These are phyloP conservation scores for Asbolus verrucosus DNA, from an alignment of 1,140 invertebrate genomes.

Conservation along the genomic window DNA sequence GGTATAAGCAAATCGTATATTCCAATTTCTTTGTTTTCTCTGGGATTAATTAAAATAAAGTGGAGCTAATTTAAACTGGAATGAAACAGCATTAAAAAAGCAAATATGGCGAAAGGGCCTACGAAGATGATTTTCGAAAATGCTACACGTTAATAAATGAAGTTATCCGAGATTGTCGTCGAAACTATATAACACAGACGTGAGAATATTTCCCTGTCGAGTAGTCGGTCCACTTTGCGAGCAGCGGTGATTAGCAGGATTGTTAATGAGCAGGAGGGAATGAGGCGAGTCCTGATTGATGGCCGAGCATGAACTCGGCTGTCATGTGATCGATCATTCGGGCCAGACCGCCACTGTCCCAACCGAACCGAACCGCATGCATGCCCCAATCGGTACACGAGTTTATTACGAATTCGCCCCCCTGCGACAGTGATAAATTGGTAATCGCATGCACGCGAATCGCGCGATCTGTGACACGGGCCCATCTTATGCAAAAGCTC, in stretches of 20 bases:
- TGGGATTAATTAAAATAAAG: no score
- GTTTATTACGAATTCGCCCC: slow-evolving; percentile 52
- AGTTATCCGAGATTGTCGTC: slow-evolving; percentile 32
- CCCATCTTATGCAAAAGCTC: slow-evolving; percentile 6
- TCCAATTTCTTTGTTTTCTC: no score
- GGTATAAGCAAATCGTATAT: no score
- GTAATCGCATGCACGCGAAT: slow-evolving; percentile 47
- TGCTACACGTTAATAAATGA: slow-evolving; percentile 23
- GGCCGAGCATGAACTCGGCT: slow-evolving; percentile 50
- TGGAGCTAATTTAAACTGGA: no score
- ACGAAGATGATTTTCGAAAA: slow-evolving; percentile 2
- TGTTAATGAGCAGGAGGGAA: slow-evolving; percentile 53
- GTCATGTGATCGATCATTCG: slow-evolving; percentile 52
- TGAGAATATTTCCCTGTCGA: slow-evolving; percentile 40
- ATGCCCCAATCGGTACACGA: slow-evolving; percentile 47
- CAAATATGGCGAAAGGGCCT: neutral
- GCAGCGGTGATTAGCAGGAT: slow-evolving; percentile 38
- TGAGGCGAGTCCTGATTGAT: slow-evolving; percentile 53
- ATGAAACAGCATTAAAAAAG: no score
- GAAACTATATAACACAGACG: slow-evolving; percentile 36
- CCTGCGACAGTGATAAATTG: slow-evolving; percentile 55
- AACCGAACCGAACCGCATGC: slow-evolving; percentile 45
- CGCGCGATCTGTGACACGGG: slow-evolving; percentile 36
- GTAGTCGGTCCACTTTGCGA: slow-evolving; percentile 35
- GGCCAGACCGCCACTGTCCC: slow-evolving; percentile 35